Evolutionary conservation across 2,113 vertebrate genomes (phyloP), one percentile per base, ranked within the genome.

Genomic region (Pseudonaja textilis): DNA sequence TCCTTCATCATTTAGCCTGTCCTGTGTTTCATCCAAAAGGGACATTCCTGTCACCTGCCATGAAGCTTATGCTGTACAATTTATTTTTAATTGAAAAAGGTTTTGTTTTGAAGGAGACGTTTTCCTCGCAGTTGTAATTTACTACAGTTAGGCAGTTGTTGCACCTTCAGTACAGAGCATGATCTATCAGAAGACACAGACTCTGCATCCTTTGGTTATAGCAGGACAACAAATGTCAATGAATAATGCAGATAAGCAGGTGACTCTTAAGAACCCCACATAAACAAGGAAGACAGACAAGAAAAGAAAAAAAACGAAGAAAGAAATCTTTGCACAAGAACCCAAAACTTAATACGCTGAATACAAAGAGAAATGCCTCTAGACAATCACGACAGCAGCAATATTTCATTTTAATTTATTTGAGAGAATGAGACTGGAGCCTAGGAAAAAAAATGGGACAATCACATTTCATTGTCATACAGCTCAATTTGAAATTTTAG

Each of bases 401-500:
- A 86, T 92, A 90, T 92, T 92, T 93, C 93, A 93, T 93, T 95
- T 93, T 91, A 87, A 91, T 94, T 93, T 88, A 85, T n/a, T 4
- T 39, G 25, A 86, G 7, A 88, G 57, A 95, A 95, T 92, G 14
- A 39, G 39, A 91, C 16, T 0, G 29, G 50, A 25, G 54, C 2
- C 52, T 5, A 59, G 47, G 14, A 3, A 45, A 85, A 39, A 86
- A 52, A 90, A 26, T 2, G 56, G 9, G 16, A 34, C 88, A 90
- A 92, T 85, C 39, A 91, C 0, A 12, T 93, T 91, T 93, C 87
- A 34, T 88, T 89, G 26, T 88, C 47, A 93, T 91, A 91, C 0
- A 91, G 42, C 1, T 1, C 4, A 86, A 92, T 90, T 93, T 90
- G 42, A 94, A 89, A 1, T 34, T 69, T 56, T 52, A 50, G 55